Evolutionary conservation across 2,888 invertebrate genomes (phyloP).

Genomic region (Acanthococcus lagerstroemiae): DNA sequence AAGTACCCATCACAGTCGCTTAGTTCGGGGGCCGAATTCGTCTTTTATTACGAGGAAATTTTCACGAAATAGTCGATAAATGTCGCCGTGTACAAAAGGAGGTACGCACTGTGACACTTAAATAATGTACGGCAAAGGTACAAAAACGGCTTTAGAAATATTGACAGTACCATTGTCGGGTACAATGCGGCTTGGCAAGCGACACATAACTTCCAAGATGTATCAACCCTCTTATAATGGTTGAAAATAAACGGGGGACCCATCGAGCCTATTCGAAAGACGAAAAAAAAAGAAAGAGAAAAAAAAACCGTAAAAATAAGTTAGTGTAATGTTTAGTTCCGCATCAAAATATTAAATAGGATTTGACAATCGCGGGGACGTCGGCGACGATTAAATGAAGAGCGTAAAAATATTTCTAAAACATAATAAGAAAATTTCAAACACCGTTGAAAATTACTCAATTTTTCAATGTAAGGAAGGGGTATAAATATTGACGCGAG

Average conservation of each 20-base stretch:
- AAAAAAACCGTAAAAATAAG: slow-evolving; percentile 2
- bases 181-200: slow-evolving; percentile 24
- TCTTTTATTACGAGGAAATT: too few species aligned
- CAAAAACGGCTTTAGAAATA: slow-evolving; percentile 23
- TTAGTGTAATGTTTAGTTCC: slow-evolving; percentile 22
- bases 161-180: slow-evolving; percentile 24
- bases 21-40: too few species aligned
- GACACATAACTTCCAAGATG: slow-evolving; percentile 21
- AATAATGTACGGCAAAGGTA: slow-evolving; percentile 14
- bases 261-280: not conserved
- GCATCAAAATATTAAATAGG: slow-evolving; percentile 20
- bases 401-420: slow-evolving; percentile 16
- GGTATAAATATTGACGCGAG: too few species aligned
- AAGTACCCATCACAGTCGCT: too few species aligned
- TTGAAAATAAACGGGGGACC: not conserved
- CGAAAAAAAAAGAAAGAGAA: not conserved
- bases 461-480: too few species aligned
- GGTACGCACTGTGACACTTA: slow-evolving; percentile 8
- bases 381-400: slow-evolving; percentile 7
- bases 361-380: slow-evolving; percentile 4
- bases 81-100: not conserved
- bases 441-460: too few species aligned
- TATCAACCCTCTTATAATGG: slow-evolving; percentile 16
- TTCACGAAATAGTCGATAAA: not conserved
- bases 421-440: not conserved